Evolutionary conservation across 2,888 invertebrate genomes (phyloP).

Genomic region (Iphiclides podalirius): DNA sequence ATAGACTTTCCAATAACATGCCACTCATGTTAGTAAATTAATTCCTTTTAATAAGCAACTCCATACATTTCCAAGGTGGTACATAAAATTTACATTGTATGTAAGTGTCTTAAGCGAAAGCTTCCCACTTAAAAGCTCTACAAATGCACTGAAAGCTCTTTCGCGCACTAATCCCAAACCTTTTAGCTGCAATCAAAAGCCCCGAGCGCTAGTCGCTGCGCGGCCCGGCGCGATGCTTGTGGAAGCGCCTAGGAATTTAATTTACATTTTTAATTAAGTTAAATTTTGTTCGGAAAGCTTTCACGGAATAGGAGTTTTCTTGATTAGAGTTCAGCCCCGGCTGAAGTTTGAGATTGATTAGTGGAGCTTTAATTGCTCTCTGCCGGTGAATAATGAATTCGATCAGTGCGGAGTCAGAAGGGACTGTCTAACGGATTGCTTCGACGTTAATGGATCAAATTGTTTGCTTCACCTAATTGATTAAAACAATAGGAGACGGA

Average conservation of each 20-base stretch:
- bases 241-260: slow-evolving; percentile 80
- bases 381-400: slow-evolving; percentile 78
- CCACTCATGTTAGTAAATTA: slow-evolving; percentile 15
- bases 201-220: too few relatives aligned
- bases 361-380: slow-evolving; percentile 78
- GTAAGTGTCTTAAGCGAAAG: slow-evolving; percentile 80
- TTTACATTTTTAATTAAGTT: slow-evolving; percentile 81
- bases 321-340: slow-evolving; percentile 79
- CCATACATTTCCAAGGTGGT: slow-evolving; percentile 46
- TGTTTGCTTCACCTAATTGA: slow-evolving; percentile 37
- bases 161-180: slow-evolving; percentile 80
- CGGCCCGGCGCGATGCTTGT: slow-evolving; percentile 77
- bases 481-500: slow-evolving; percentile 11
- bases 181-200: slow-evolving; percentile 82
- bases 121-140: slow-evolving; percentile 81
- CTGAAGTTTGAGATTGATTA: slow-evolving; percentile 80
- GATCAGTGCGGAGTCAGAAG: slow-evolving; percentile 67
- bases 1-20: background rate
- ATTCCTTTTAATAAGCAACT: too few relatives aligned
- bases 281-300: slow-evolving; percentile 80
- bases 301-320: slow-evolving; percentile 80
- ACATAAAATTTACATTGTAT: slow-evolving; percentile 79
- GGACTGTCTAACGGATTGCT: slow-evolving; percentile 60
- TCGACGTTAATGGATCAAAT: slow-evolving; percentile 53
- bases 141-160: slow-evolving; percentile 81